Percentiles rank a stretch among this genome's conserved stretches.
Evolutionary conservation across 2,888 invertebrate species (phyloP).

Genomic region (Allolobophora icterica): DNA sequence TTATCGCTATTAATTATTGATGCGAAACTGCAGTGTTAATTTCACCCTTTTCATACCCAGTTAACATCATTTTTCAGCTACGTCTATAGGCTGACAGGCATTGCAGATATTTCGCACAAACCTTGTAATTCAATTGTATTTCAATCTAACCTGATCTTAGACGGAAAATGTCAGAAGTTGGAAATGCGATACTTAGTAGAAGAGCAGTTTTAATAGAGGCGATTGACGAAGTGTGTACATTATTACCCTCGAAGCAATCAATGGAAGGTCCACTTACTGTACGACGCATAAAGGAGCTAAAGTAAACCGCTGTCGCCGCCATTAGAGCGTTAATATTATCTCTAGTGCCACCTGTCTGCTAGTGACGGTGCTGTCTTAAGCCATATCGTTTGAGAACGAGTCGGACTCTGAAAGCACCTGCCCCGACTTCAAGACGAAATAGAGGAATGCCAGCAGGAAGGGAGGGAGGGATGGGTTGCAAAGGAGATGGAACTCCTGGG

Average conservation of each 20-base stretch:
- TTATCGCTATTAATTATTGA: not conserved
- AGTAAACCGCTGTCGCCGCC: too few species aligned
- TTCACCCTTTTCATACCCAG: not conserved
- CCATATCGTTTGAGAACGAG: not conserved
- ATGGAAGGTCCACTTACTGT: not conserved
- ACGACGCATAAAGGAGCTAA: not conserved
- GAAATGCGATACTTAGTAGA: not conserved
- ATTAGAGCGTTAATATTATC: not conserved
- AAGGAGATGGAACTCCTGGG: not conserved
- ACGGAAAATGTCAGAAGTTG: too few species aligned
- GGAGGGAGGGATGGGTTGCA: not conserved
- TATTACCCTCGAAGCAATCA: not conserved
- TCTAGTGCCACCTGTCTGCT: not conserved
- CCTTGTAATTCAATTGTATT: not conserved
- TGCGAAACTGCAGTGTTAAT: not conserved
- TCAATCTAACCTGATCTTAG: not conserved
- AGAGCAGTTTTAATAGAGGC: not conserved
- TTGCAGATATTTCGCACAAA: too few species aligned
- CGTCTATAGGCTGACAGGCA: too few species aligned
- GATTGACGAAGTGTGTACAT: not conserved
- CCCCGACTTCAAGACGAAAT: not conserved
- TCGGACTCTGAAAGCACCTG: constrained; percentile 17
- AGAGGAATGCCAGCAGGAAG: not conserved
- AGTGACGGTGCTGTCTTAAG: not conserved
- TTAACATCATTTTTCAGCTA: not conserved